A percentile compares a stretch with the other conserved stretches of the same genome.
These are phyloP conservation scores for Matsumyia berberina DNA, from an alignment of 2,888 invertebrate genomes.

Conservation along the genomic window DNA sequence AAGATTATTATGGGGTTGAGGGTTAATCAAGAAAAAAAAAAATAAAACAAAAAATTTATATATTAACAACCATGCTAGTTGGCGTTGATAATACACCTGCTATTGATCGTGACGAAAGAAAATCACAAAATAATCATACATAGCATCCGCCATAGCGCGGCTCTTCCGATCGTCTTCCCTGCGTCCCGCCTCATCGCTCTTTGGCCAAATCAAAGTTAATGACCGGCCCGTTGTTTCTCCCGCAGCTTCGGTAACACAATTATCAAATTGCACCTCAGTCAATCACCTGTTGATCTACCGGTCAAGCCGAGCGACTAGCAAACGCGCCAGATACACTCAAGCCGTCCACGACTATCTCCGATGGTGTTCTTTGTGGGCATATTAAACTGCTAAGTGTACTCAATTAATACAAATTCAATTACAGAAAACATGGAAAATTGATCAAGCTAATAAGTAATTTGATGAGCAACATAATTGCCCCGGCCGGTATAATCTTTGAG, in stretches of 20 bases:
- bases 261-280: slow-evolving; percentile 74
- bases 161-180: neutral
- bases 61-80: slow-evolving; percentile 71
- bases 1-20: slow-evolving; percentile 68
- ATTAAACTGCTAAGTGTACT: slow-evolving; percentile 76
- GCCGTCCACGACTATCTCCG: neutral
- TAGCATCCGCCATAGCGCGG: slow-evolving; percentile 33
- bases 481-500: slow-evolving; percentile 25
- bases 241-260: slow-evolving; percentile 64
- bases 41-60: slow-evolving; percentile 56
- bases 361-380: slow-evolving; percentile 36
- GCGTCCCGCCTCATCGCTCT: slow-evolving; percentile 34
- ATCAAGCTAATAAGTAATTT: slow-evolving; percentile 70
- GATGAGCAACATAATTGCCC: slow-evolving; percentile 65
- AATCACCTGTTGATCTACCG: slow-evolving; percentile 73
- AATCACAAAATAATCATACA: slow-evolving; percentile 69
- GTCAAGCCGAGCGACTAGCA: slow-evolving; percentile 25
- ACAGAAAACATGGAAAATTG: slow-evolving; percentile 83
- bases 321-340: neutral
- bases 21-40: slow-evolving; percentile 79
- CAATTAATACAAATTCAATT: slow-evolving; percentile 85
- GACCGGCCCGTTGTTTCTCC: slow-evolving; percentile 67
- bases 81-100: slow-evolving; percentile 74
- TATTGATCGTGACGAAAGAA: slow-evolving; percentile 73
- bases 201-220: slow-evolving; percentile 74